Base-by-base conservation (phyloP, 2,888 invertebrate genomes). In the Drosophila macrospina region DNA sequence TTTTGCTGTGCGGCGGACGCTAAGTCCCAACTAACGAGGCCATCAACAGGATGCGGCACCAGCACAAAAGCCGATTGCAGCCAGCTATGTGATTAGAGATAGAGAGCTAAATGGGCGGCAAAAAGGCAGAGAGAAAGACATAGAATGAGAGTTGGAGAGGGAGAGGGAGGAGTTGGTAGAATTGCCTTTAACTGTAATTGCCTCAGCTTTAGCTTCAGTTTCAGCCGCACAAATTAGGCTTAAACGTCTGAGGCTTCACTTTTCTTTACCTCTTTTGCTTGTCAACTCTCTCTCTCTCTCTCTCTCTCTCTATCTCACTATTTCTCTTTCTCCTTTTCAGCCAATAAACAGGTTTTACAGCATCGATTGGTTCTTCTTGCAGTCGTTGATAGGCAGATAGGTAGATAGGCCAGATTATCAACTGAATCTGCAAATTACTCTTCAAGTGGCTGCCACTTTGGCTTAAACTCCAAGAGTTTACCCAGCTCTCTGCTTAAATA, bases 1-100 rank as follows among this genome's bases (percentile, higher is more conserved):
- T 52, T 63, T 45, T 65, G 59, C 75, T 54, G 64, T 63, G 65
- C 65, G 56, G 24, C 52, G 63, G 63, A 72, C 68, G 76, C 64
- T 82, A 88, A 86, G 87, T 85, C 82, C 52, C 70, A 86, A 66
- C 86, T 86, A 86, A 86, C 88, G 86, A 84, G 85, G 87, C 85
- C 85, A 86, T 86, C 87, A 84, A 74, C 87, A 74, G 84, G 84
- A 84, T 86, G 78, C 83, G 75, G 64, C 66, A 74, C 71, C 65
- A 67, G 78, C 74, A 82, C 72, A 79, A 88, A 84, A 84, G 88
- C 86, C 78, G 78, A 83, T 88, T 88, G 86, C 86, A 87, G 82
- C 69, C 78, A 64, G 85, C 81, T 66, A 55, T 75, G 82, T 85
- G 82, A 83, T 83, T 83, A 83, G 86, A 78, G 74, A 56, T 67